A percentile compares a stretch with the other conserved stretches of the same genome.
Conservation (phyloP, 2,888 invertebrate species). For the Mactromeris polynyma region DNA sequence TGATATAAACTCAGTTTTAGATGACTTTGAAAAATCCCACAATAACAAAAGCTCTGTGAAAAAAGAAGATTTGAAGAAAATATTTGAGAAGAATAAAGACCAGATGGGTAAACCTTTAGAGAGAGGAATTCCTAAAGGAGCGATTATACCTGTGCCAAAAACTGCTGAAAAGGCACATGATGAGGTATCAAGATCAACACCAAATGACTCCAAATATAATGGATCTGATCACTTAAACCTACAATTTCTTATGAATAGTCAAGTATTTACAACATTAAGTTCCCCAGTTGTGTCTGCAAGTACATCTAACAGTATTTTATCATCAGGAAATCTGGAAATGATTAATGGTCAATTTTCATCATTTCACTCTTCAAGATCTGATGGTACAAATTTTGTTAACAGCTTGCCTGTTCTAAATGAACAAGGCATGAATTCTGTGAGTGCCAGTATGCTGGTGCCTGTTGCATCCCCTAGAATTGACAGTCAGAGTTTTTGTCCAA, state of each 20-base stretch:
- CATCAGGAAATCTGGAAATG: background rate
- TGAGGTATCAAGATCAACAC: background rate
- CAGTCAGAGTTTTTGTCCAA: background rate
- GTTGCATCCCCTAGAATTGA: background rate
- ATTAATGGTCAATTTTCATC: background rate
- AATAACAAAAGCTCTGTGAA: constrained; percentile 38
- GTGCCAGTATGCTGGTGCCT: background rate
- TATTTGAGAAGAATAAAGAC: constrained; percentile 64
- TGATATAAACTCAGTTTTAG: constrained; percentile 59
- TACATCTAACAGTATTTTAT: background rate
- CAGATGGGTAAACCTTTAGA: constrained; percentile 60
- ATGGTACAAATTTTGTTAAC: background rate
- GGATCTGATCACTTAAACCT: background rate
- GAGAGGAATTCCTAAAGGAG: constrained; percentile 44
- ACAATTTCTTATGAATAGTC: constrained; percentile 1
- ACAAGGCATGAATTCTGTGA: background rate
- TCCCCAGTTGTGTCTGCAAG: background rate
- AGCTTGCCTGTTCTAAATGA: background rate
- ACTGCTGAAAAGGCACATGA: background rate
- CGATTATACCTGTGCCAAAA: constrained; percentile 25
- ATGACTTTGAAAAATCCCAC: constrained; percentile 56
- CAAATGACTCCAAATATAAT: background rate
- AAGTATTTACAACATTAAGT: background rate
- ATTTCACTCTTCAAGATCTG: background rate
- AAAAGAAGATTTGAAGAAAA: constrained; percentile 64